Evolutionary conservation across 64 coral and sea anemone species (phyloP), one percentile per base, ranked within the genome.

Genomic region (Trachythela sp.): DNA sequence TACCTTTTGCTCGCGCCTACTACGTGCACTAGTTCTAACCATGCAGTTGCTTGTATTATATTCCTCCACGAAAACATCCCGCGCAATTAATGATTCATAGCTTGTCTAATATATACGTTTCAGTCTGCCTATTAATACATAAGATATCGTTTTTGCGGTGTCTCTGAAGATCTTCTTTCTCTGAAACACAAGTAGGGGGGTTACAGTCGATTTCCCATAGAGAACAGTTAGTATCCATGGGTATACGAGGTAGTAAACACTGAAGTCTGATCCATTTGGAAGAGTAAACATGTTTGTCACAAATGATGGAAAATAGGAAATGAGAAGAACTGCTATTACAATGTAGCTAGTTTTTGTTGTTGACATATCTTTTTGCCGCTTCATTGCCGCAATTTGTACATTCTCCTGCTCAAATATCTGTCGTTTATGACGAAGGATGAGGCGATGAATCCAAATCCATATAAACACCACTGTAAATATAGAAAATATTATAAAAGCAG

Each of bases 371-470:
- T 77, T 77, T 27, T 38, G 7, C 4, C 71, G 29, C 33, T 39
- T 10, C 15, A 38, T 6, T 35, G 9, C 35, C 15, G 20, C 75
- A 8, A 35, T 29, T 39, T 15, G 37, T 13, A 80, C 75, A 18
- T 30, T 30, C 30, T 36, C 20, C 9, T 80, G 3, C 15, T 39
- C 37, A 9, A 6, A 9, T 29, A 80, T 80, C 9, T 80, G 75
- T 14, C 17, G 31, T 17, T 17, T 77, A n/a, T 77, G 71, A 13
- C 31, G 71, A 6, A 35, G 29, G 71, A 77, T 36, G 31, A 77
- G 71, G 4, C 71, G 71, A 77, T 80, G 75, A 80, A 80, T 80
- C 30, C 75, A 80, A 29, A 36, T 2, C 75, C 75, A 80, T 18
- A 80, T 20, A 10, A 35, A 10, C 13, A 38, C 33, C 37, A 36